phyloP scores from a whole-genome alignment of 2,888 invertebrate genomes.

The Calameuta idolon region DNA sequence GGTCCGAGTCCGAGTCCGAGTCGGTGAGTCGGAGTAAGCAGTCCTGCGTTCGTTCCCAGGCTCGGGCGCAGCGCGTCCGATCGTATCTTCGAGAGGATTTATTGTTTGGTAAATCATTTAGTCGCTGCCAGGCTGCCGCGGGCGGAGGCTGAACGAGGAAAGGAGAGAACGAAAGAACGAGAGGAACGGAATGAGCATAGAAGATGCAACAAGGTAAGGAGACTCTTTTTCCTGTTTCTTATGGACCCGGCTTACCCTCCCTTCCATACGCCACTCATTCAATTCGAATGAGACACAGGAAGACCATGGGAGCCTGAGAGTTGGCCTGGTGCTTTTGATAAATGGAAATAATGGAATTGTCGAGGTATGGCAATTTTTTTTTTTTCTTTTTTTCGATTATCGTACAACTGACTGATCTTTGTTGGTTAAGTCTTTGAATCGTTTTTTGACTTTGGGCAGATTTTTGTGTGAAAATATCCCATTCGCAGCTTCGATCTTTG shows the following conservation, averaged over 20 bases:
- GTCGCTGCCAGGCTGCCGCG: constrained; percentile 64
- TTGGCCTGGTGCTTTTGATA: background rate
- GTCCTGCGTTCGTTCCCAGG: constrained; percentile 58
- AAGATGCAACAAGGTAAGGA: constrained; percentile 18
- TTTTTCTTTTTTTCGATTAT: background rate
- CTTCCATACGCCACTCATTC: background rate
- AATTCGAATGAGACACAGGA: background rate
- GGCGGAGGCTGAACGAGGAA: constrained; percentile 37
- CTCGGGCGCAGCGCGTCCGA: constrained; percentile 57
- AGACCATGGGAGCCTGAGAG: background rate
- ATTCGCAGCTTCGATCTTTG: too few species aligned
- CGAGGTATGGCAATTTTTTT: background rate
- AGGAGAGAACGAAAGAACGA: constrained; percentile 23
- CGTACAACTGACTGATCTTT: too few species aligned
- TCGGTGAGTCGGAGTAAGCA: constrained; percentile 38
- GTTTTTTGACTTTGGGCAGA: too few species aligned
- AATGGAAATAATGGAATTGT: background rate
- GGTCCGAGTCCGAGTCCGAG: background rate
- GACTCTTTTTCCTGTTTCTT: constrained; percentile 16
- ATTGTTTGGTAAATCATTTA: constrained; percentile 67
- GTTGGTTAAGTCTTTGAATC: too few species aligned
- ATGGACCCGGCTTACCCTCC: background rate
- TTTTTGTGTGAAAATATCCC: too few species aligned
- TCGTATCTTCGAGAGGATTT: constrained; percentile 64
- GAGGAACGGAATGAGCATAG: constrained; percentile 12